A percentile compares a stretch with the other conserved stretches of the same genome.
These are phyloP conservation scores for Hypena proboscidalis DNA, from an alignment of 2,888 invertebrate genomes.

Conservation along the genomic window DNA sequence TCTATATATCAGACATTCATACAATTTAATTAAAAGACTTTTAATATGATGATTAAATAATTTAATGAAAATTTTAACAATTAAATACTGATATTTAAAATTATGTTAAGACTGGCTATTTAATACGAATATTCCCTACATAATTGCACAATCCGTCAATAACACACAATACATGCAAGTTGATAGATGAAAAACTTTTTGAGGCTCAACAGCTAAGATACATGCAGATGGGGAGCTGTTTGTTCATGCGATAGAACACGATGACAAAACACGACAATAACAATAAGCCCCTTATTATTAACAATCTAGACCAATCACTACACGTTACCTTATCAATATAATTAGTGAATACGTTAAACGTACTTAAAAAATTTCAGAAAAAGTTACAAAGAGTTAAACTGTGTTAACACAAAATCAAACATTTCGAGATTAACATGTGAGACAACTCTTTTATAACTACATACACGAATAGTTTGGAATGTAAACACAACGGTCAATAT, in stretches of 20 bases:
- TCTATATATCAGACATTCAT: too few species aligned
- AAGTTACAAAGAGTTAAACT: conserved; percentile 20
- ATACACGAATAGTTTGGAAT: conserved; percentile 44
- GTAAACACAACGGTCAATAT: conserved; percentile 37
- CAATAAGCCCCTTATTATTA: conserved; percentile 17
- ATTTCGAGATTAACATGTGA: conserved; percentile 22
- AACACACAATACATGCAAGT: conserved; percentile 35
- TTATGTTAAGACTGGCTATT: conserved; percentile 52
- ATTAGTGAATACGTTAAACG: conserved; percentile 31
- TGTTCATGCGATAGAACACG: neutral
- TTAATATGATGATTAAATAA: conserved; percentile 67
- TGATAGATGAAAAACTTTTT: conserved; percentile 17
- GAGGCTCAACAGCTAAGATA: conserved; percentile 17
- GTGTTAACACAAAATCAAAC: conserved; percentile 22
- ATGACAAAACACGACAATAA: conserved; percentile 4
- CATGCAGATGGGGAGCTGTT: conserved; percentile 2
- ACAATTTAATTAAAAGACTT: conserved; percentile 33
- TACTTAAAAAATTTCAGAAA: conserved; percentile 25
- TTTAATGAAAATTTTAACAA: conserved; percentile 78
- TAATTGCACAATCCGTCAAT: conserved; percentile 65
- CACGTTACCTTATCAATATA: conserved; percentile 26
- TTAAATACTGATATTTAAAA: conserved; percentile 74
- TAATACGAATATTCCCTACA: conserved; percentile 58
- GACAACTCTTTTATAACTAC: conserved; percentile 22
- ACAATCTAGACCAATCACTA: conserved; percentile 25